phyloP scores from a whole-genome alignment of 2,888 invertebrate genomes.

The Unio pictorum region DNA sequence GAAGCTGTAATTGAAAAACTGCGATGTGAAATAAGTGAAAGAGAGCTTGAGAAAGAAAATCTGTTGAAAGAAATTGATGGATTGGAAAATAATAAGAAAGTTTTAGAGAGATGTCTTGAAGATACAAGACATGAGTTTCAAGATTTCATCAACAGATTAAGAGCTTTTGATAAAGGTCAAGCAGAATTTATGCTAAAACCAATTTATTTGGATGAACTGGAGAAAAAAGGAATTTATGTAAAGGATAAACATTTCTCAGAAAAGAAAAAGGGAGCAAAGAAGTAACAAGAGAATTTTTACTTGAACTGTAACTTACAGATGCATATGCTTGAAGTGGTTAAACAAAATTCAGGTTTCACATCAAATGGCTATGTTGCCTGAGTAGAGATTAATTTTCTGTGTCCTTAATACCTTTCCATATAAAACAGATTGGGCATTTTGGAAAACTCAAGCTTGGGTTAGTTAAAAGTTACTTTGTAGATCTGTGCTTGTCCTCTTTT shows the following conservation, averaged over 20 bases:
- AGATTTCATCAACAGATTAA: constrained; percentile 53
- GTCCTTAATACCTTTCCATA: no score
- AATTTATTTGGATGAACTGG: constrained; percentile 54
- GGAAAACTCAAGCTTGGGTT: no score
- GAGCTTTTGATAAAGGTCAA: constrained; percentile 45
- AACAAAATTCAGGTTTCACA: no score
- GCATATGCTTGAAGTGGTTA: no score
- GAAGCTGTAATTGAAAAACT: constrained; percentile 38
- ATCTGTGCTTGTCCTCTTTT: no score
- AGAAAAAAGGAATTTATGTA: constrained; percentile 31
- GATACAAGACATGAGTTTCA: constrained; percentile 52
- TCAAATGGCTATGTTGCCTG: no score
- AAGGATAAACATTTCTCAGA: neutral
- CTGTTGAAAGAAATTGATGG: constrained; percentile 29
- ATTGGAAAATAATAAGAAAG: constrained; percentile 35
- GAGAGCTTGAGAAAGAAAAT: constrained; percentile 26
- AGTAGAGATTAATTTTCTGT: no score
- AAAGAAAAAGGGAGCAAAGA: no score
- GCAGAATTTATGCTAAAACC: constrained; percentile 54
- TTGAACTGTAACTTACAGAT: no score
- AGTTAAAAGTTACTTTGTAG: no score
- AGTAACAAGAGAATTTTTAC: no score
- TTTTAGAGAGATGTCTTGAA: constrained; percentile 42
- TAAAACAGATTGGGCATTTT: no score
- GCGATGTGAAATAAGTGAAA: constrained; percentile 29